Evolutionary conservation across 2,113 vertebrate species (phyloP), one percentile per base, ranked within the genome.

Genomic region (Mastomys coucha): DNA sequence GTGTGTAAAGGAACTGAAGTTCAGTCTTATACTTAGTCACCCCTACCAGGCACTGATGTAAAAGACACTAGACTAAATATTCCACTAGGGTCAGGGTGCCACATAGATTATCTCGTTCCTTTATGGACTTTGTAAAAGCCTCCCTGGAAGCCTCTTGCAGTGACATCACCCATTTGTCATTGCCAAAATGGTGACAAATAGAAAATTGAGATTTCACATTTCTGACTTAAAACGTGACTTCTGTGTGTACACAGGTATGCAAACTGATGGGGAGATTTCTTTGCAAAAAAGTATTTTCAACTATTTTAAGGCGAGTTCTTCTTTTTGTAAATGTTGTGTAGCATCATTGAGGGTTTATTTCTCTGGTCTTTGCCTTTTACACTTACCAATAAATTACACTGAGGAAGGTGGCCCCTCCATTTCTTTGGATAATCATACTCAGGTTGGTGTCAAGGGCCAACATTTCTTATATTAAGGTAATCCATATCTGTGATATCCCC

Each of bases 391-490:
- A 33, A 96, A 97, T 97, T 56, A 10, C 94, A 98, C 91, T 89
- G 87, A 96, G 93, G 84, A 93, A 97, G 97, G 97, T 88, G 96
- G 93, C 93, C 97, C 97, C 96, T 97, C 87, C 51, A n/a, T 95
- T 78, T 4, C 33, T 96, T 96, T 94, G 80, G 96, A 73, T 89
- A 96, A 97, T 97, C 96, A 91, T 95, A 94, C 96, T 96, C 97
- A 97, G 92, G 92, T 75, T 94, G 95, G 96, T 19, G 58, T 97
- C 92, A 91, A 89, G 85, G 95, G 80, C 88, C 94, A 91, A 96
- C 95, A 75, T 93, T 97, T 98, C 92, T 97, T 97, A 97, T 97
- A 97, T 97, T 97, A 98, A 97, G 91, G 95, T 86, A 97, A 98
- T 98, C 94, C 95, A 94, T 88, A 70, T 97, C 95, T 31, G 92